These are phyloP conservation scores for Nephrotoma appendiculata DNA, from an alignment of 2,888 invertebrate species.

Conservation along the genomic window DNA sequence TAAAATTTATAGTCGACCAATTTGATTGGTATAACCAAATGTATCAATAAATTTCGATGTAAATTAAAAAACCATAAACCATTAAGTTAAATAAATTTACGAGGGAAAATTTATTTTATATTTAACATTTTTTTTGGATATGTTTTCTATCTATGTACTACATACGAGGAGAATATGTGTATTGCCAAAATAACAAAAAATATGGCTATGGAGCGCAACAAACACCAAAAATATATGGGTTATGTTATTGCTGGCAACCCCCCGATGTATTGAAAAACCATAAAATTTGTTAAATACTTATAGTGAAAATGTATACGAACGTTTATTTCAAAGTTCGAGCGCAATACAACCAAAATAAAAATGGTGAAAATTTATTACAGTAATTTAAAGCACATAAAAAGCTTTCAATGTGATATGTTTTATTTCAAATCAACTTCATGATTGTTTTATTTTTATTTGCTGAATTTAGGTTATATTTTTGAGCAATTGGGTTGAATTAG, in stretches of 20 bases:
- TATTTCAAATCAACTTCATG: neutral
- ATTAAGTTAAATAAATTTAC: neutral
- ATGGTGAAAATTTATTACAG: neutral
- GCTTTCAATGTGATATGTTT: neutral
- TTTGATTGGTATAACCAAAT: neutral
- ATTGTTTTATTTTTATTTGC: neutral
- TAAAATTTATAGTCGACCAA: neutral
- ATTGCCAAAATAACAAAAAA: neutral
- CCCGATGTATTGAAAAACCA: neutral
- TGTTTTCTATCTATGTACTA: neutral
- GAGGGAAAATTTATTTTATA: neutral
- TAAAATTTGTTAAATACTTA: neutral
- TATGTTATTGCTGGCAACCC: neutral
- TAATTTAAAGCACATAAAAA: neutral
- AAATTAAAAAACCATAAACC: neutral
- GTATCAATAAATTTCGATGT: neutral
- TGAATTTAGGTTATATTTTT: neutral
- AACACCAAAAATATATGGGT: neutral
- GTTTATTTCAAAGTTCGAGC: neutral
- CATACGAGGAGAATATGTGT: neutral
- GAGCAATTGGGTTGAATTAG: neutral
- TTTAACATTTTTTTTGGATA: neutral
- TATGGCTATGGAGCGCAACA: neutral
- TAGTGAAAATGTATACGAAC: neutral
- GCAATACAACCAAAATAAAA: neutral